Evolutionary conservation across 2,113 vertebrate genomes (phyloP).

Genomic region (Tinamus guttatus): DNA sequence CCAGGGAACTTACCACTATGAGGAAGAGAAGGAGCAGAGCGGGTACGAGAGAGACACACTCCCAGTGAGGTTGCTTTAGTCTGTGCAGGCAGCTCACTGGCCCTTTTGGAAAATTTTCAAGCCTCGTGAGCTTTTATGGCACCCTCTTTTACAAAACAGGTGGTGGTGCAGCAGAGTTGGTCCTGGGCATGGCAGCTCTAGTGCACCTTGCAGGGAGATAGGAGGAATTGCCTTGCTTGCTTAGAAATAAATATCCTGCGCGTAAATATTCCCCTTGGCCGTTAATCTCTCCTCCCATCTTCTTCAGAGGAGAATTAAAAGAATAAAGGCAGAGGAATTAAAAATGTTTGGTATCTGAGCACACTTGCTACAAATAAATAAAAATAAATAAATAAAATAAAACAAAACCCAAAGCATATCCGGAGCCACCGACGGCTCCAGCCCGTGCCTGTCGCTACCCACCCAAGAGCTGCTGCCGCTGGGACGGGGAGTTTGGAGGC

Average conservation of each 20-base stretch:
- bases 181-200: not conserved
- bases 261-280: not conserved
- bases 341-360: not conserved
- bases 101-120: not conserved
- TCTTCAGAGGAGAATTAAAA: not conserved
- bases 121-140: too few relatives aligned
- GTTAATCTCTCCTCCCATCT: not conserved
- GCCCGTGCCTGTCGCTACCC: not conserved
- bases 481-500: not conserved
- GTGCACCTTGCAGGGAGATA: not conserved
- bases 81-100: not conserved
- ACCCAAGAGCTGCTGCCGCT: not conserved
- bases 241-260: not conserved
- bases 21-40: not conserved
- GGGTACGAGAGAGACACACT: not conserved
- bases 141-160: not conserved
- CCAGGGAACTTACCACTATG: accelerated
- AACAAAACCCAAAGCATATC: not conserved
- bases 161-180: not conserved
- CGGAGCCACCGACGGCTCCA: not conserved
- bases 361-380: not conserved
- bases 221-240: not conserved
- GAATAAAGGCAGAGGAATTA: not conserved
- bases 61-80: too few relatives aligned
- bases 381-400: too few relatives aligned